Evolutionary conservation across 2,888 invertebrate genomes (phyloP).

Genomic region (Aleiodes alternator): DNA sequence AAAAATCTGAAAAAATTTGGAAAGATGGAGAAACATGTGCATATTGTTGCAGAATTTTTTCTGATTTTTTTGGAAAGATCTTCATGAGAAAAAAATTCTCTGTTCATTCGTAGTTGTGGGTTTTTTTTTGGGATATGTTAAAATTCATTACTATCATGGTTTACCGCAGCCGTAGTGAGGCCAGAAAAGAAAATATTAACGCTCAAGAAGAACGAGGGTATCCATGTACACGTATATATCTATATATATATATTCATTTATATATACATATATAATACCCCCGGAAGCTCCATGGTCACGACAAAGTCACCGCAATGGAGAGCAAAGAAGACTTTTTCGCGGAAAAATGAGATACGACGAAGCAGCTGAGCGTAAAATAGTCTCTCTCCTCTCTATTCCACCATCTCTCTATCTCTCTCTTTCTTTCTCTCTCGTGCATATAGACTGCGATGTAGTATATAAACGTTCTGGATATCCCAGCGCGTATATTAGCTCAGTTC

Average conservation of each 20-base stretch:
- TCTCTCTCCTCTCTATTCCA: too few species aligned
- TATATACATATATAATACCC: constrained; percentile 5
- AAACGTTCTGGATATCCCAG: constrained; percentile 35
- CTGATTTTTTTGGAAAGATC: too few species aligned
- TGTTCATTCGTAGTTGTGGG: too few species aligned
- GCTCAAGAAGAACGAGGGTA: not conserved
- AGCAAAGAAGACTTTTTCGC: constrained; percentile 58
- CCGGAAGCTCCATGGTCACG: constrained; percentile 55
- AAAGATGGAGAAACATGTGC: too few species aligned
- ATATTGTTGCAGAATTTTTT: too few species aligned
- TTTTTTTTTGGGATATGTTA: not conserved
- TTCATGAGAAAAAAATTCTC: not conserved
- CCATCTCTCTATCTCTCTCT: constrained; percentile 62
- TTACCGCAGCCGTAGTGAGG: constrained; percentile 3
- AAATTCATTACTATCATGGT: constrained; percentile 28
- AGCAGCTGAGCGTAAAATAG: constrained; percentile 73
- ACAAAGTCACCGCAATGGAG: constrained; percentile 48
- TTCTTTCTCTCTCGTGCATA: constrained; percentile 13
- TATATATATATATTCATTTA: constrained; percentile 1
- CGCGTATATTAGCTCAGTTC: constrained; percentile 53
- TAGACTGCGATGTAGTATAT: not conserved
- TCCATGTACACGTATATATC: not conserved
- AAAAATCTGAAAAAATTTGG: too few species aligned
- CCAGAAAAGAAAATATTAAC: constrained; percentile 24
- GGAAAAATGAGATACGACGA: constrained; percentile 72